Percentiles rank a stretch among this genome's conserved stretches.
Conservation (phyloP, 2,888 invertebrate genomes). For the Apodemia hepburni region DNA sequence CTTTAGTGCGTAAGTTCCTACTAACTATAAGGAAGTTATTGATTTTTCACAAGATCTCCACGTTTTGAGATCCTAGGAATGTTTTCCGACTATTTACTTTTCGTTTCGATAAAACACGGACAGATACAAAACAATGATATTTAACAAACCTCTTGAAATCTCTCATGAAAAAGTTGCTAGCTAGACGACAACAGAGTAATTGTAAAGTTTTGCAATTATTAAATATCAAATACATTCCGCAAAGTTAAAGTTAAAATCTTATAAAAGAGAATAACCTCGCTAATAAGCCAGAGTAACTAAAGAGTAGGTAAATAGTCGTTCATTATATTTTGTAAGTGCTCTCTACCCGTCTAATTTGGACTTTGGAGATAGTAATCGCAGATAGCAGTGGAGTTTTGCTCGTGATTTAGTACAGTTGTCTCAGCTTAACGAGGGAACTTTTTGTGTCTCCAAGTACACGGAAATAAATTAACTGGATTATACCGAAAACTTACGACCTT, state of each 20-base stretch:
- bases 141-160: no score
- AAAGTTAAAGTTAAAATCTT: neutral
- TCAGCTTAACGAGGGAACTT: slow-evolving; percentile 67
- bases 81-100: no score
- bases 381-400: slow-evolving; percentile 49
- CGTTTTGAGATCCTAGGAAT: no score
- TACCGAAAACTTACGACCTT: slow-evolving; percentile 36
- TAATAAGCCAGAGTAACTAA: neutral
- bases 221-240: neutral
- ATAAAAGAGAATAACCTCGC: neutral
- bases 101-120: no score
- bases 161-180: no score
- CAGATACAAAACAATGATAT: no score
- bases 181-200: no score
- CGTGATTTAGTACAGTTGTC: slow-evolving; percentile 68
- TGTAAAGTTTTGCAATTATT: no score
- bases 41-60: no score
- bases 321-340: slow-evolving; percentile 17
- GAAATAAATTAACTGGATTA: slow-evolving; percentile 62
- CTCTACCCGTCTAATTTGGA: slow-evolving; percentile 40
- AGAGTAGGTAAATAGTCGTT: slow-evolving; percentile 12
- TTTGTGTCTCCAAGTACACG: slow-evolving; percentile 53
- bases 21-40: no score
- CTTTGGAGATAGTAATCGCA: slow-evolving; percentile 62
- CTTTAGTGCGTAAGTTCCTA: no score